These are phyloP conservation scores for Shargacucullia verbasci DNA, from an alignment of 2,888 invertebrate species.

Conservation along the genomic window DNA sequence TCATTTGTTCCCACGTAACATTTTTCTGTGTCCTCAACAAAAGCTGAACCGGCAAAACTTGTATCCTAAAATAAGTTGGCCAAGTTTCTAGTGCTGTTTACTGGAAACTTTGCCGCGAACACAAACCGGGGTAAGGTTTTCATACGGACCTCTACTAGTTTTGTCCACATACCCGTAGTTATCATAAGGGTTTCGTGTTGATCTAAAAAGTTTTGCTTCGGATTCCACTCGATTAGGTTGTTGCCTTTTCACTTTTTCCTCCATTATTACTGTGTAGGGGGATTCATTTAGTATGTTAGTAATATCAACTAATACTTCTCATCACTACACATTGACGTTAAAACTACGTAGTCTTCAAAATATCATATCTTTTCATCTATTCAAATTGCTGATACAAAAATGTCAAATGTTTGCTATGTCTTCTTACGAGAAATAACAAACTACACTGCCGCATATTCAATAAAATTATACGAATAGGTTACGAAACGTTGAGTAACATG, in stretches of 20 bases:
- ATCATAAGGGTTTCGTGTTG: conserved; percentile 57
- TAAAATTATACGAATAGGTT: too few relatives aligned
- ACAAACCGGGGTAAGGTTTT: conserved; percentile 52
- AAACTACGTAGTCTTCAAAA: too few relatives aligned
- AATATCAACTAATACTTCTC: too few relatives aligned
- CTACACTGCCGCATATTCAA: too few relatives aligned
- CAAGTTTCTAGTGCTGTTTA: conserved; percentile 57
- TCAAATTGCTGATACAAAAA: too few relatives aligned
- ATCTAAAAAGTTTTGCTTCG: conserved; percentile 58
- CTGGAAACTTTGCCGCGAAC: conserved; percentile 54
- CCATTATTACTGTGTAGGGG: neutral
- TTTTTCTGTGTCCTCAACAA: conserved; percentile 27
- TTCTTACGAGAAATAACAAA: too few relatives aligned
- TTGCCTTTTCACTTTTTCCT: conserved; percentile 24
- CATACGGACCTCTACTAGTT: conserved; percentile 57
- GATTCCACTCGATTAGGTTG: conserved; percentile 50
- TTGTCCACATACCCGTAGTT: conserved; percentile 56
- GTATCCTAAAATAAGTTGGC: conserved; percentile 56
- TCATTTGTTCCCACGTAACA: conserved; percentile 5
- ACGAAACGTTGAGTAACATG: too few relatives aligned
- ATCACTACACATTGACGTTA: too few relatives aligned
- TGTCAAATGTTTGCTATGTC: too few relatives aligned
- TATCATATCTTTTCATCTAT: too few relatives aligned
- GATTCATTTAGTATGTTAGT: too few relatives aligned
- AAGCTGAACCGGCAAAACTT: conserved; percentile 41